These are phyloP conservation scores for Charadrius vociferus DNA, from an alignment of 2,113 vertebrate genomes.

Conservation along the genomic window DNA sequence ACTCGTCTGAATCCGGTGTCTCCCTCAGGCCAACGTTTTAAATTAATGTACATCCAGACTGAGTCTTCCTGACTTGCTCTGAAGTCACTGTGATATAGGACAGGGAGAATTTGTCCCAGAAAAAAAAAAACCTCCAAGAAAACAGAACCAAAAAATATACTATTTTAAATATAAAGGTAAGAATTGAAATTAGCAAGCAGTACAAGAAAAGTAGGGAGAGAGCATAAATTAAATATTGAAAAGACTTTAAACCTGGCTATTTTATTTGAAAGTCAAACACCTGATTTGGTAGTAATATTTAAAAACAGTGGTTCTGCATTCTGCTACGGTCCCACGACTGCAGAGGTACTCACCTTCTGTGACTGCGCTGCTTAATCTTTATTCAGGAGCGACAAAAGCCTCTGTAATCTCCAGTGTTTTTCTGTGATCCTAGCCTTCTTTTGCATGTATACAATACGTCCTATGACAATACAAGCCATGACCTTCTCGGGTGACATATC, in stretches of 20 bases:
- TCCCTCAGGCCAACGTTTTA: neutral
- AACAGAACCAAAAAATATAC: neutral
- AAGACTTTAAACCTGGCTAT: neutral
- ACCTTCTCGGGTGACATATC: neutral
- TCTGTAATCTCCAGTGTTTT: neutral
- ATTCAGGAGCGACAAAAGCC: neutral
- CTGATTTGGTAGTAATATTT: neutral
- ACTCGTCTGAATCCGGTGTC: neutral
- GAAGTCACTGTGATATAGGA: neutral
- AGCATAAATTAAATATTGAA: neutral
- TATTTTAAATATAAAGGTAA: neutral
- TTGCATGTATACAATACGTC: neutral
- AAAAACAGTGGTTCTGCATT: neutral
- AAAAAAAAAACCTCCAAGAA: neutral
- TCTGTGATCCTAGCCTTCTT: neutral
- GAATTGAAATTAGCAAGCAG: too few relatives aligned
- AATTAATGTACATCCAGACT: neutral
- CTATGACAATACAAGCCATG: neutral
- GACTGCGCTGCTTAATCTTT: neutral
- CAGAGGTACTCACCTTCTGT: neutral
- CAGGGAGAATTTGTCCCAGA: neutral
- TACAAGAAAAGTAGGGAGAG: neutral
- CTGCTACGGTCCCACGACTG: neutral
- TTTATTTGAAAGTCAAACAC: neutral
- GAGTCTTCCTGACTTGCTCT: neutral